Evolutionary conservation across 2,888 invertebrate genomes (phyloP), one percentile per base, ranked within the genome.

Genomic region (Diaphora mendica): DNA sequence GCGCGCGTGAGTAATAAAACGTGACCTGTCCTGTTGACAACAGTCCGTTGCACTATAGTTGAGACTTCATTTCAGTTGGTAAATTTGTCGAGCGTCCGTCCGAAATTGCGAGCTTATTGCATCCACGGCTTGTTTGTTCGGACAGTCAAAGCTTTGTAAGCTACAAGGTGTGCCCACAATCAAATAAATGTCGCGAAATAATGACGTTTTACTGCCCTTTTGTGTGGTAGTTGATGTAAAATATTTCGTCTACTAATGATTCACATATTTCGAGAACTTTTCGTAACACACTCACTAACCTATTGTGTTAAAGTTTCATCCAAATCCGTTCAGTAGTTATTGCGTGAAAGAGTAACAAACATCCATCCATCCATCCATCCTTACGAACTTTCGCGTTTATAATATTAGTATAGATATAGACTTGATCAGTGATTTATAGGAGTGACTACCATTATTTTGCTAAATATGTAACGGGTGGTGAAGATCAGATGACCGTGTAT

Each of bases 91-190:
- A 93, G 90, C 88, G 91, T 87, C 89, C 90, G 88, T 89, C 91
- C 91, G 90, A 92, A 94, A 94, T 91, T 90, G 92, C 91, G 88
- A 87, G 91, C 91, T 94, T 95, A 95, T 95, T 95, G 95, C 94
- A 88, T 89, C 90, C 91, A 91, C 88, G 85, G 90, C 86, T 87
- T 93, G 93, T 94, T 93, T 94, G 92, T 91, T 78, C 85, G 86
- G 83, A 83, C 86, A 88, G 91, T 91, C 94, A 93, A 94, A 94
- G 94, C 94, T 94, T 94, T 94, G 92, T 90, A 89, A 90, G 86
- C 86, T 85, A 86, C 86, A 90, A 93, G 92, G 92, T 94, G 90
- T 83, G 82, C 83, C 83, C 83, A 86, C 88, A 88, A 89, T 90
- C 89, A 90, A 91, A 93, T 91, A 91, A 90, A 91, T 89, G 86